phyloP scores from a whole-genome alignment of 2,113 vertebrate genomes.

The Pedetes capensis region DNA sequence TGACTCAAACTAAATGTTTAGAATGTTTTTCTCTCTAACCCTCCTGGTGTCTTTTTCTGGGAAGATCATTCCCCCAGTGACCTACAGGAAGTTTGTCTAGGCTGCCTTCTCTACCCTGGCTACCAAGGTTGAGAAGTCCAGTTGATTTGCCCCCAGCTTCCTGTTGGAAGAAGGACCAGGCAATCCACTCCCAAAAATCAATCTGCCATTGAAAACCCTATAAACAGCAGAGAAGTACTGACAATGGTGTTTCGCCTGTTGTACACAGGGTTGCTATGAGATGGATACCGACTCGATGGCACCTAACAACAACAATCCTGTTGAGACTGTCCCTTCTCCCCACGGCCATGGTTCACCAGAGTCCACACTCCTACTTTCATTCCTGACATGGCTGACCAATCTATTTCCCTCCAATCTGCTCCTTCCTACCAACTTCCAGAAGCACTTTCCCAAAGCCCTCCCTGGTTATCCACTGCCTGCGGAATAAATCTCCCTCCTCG shows the following conservation, averaged over 20 bases:
- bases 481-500: background rate
- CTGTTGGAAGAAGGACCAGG: too few species aligned
- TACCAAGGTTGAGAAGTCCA: background rate
- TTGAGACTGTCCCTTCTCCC: background rate
- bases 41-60: background rate
- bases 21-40: background rate
- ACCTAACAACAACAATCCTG: too few species aligned
- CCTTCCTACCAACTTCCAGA: background rate
- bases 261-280: too few species aligned
- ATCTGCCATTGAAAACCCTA: too few species aligned
- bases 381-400: background rate
- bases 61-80: background rate
- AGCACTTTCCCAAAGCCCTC: background rate
- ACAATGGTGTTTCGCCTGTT: too few species aligned
- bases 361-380: background rate
- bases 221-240: too few species aligned
- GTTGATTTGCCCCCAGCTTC: background rate
- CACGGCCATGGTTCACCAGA: fast-evolving
- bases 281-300: too few species aligned
- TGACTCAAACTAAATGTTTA: background rate
- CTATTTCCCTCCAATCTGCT: background rate
- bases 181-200: too few species aligned
- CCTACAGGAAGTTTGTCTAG: background rate
- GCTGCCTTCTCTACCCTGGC: background rate
- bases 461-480: background rate